Evolutionary conservation across 2,888 invertebrate genomes (phyloP).

Genomic region (Pomacea canaliculata): DNA sequence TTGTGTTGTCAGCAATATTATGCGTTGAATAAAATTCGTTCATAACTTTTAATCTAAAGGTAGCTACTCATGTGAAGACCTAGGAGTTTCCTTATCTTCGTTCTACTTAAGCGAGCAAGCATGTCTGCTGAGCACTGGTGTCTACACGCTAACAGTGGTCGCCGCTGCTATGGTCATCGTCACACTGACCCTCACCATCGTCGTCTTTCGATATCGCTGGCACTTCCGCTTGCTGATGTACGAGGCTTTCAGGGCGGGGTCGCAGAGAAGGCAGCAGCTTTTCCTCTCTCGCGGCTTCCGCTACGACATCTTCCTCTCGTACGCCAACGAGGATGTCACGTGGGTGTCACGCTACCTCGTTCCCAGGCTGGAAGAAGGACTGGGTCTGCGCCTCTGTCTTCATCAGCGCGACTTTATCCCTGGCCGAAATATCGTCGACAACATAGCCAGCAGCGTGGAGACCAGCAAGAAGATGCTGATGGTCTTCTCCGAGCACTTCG

Average conservation of each 20-base stretch:
- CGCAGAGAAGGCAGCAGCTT: constrained; percentile 10
- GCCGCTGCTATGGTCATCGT: constrained; percentile 29
- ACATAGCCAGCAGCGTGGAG: constrained; percentile 80
- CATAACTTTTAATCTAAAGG: neutral
- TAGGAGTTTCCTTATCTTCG: neutral
- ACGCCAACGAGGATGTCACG: constrained; percentile 76
- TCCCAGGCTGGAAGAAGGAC: constrained; percentile 75
- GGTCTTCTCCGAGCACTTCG: constrained; percentile 77
- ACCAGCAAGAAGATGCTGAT: constrained; percentile 77
- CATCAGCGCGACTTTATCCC: constrained; percentile 82
- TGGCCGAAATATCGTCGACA: constrained; percentile 79
- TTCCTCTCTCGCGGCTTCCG: constrained; percentile 48
- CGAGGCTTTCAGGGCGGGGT: constrained; percentile 66
- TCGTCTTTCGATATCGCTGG: constrained; percentile 74
- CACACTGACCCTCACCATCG: constrained; percentile 9
- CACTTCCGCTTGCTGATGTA: constrained; percentile 71
- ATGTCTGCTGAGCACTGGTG: constrained; percentile 5
- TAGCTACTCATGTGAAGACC: constrained; percentile 14
- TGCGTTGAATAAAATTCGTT: no score
- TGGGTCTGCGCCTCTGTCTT: constrained; percentile 73
- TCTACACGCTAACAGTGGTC: neutral
- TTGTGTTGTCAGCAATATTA: no score
- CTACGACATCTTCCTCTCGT: constrained; percentile 81
- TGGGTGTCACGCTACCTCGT: constrained; percentile 78
- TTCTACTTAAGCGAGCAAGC: constrained; percentile 10